A percentile compares a stretch with the other conserved stretches of the same genome.
These are phyloP conservation scores for Diacarnus erythraeanus DNA, from an alignment of 37 sponge, comb jelly and placozoan genomes.

Conservation along the genomic window DNA sequence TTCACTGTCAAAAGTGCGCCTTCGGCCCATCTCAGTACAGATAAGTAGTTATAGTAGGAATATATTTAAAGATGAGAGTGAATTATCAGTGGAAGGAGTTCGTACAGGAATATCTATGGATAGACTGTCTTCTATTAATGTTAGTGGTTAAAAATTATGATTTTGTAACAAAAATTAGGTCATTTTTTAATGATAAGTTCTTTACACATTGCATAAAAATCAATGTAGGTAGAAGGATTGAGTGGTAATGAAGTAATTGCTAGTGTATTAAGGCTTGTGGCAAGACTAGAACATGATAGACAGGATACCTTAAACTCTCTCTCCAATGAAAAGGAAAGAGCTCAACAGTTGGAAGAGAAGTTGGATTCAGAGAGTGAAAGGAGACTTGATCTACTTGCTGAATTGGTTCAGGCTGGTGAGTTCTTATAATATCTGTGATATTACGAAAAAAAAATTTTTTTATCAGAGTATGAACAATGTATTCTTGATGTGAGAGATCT, in stretches of 20 bases:
- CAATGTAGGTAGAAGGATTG: not conserved
- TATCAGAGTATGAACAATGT: slow-evolving; percentile 63
- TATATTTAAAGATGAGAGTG: not conserved
- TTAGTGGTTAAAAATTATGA: not conserved
- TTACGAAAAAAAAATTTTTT: not conserved
- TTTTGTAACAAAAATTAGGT: too few relatives aligned
- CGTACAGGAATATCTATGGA: not conserved
- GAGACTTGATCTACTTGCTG: slow-evolving; percentile 32
- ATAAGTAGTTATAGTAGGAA: not conserved
- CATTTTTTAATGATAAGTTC: too few relatives aligned
- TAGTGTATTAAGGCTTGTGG: slow-evolving; percentile 1
- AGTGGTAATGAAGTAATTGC: not conserved
- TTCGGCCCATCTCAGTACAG: not conserved
- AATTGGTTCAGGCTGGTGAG: slow-evolving; percentile 49
- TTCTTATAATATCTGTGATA: not conserved
- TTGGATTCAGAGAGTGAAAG: slow-evolving; percentile 39
- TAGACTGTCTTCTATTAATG: not conserved
- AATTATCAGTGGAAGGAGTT: slow-evolving; percentile 14
- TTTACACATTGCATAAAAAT: too few relatives aligned
- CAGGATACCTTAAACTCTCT: slow-evolving; percentile 25
- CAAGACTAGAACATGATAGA: slow-evolving; percentile 50
- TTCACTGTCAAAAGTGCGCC: not conserved
- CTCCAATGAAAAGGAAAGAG: slow-evolving; percentile 20
- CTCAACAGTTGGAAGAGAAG: not conserved
- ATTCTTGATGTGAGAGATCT: slow-evolving; percentile 56